phyloP scores from a whole-genome alignment of 2,113 vertebrate genomes.

The Carollia perspicillata region DNA sequence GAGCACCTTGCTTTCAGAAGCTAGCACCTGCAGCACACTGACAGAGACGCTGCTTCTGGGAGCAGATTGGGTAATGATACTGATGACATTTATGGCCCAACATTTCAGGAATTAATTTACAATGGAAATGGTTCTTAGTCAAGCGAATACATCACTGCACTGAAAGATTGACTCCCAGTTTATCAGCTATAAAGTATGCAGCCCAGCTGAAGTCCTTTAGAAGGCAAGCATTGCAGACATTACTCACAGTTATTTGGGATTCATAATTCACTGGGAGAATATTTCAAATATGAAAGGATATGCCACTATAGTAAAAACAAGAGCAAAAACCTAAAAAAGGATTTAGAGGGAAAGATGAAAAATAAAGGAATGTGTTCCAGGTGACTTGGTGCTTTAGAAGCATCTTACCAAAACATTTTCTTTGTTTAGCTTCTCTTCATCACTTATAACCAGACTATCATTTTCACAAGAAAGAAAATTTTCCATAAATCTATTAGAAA shows the following conservation, averaged over 20 bases:
- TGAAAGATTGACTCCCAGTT: slow-evolving; percentile 53
- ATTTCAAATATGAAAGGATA: slow-evolving; percentile 39
- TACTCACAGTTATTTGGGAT: slow-evolving; percentile 27
- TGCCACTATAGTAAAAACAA: neutral
- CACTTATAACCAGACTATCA: neutral
- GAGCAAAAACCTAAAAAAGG: neutral
- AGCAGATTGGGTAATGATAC: slow-evolving; percentile 44
- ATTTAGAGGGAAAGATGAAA: neutral
- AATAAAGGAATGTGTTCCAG: neutral
- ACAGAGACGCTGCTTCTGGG: slow-evolving; percentile 44
- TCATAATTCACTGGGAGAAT: slow-evolving; percentile 60
- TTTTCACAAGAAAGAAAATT: neutral
- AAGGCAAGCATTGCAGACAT: slow-evolving; percentile 28
- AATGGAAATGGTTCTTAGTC: slow-evolving; percentile 65
- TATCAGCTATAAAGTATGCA: slow-evolving; percentile 65
- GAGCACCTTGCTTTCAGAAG: slow-evolving; percentile 50
- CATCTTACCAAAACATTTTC: neutral
- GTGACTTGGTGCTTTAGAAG: neutral
- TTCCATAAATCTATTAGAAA: neutral
- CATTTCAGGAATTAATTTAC: slow-evolving; percentile 73
- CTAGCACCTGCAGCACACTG: slow-evolving; percentile 49
- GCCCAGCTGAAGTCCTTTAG: slow-evolving; percentile 39
- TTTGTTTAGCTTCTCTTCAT: neutral
- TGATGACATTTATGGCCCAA: slow-evolving; percentile 65
- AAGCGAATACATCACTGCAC: slow-evolving; percentile 58